phyloP scores from a whole-genome alignment of 2,797 vertebrate genomes.

The Dermochelys coriacea region DNA sequence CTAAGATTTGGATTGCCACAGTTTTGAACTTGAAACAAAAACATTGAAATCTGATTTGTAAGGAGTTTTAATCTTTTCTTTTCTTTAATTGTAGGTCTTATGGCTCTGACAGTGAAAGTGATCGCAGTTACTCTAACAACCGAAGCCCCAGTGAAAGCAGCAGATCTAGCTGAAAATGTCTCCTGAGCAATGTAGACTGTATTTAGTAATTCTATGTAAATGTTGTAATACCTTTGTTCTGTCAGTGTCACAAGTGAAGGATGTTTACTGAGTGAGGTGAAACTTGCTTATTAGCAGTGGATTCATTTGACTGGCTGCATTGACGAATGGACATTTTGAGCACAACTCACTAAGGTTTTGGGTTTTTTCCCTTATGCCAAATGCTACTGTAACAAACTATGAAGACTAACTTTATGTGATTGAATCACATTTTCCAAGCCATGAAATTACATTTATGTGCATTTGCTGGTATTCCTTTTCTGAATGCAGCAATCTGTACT shows the following conservation, averaged over 20 bases:
- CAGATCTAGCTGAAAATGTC: conserved; percentile 84
- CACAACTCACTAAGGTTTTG: background rate
- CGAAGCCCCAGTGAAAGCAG: conserved; percentile 93
- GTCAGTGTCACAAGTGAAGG: conserved; percentile 34
- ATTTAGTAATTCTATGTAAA: conserved; percentile 4
- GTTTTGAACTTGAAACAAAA: background rate
- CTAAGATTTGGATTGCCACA: fast-evolving
- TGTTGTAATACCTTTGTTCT: conserved; percentile 46
- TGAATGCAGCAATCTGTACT: conserved; percentile 36
- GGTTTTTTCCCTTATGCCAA: conserved; percentile 47
- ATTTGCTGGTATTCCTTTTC: conserved; percentile 53
- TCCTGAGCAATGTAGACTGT: background rate
- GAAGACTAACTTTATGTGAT: conserved; percentile 56
- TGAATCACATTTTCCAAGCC: conserved; percentile 70
- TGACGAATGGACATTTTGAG: conserved; percentile 14
- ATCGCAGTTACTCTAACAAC: conserved; percentile 90
- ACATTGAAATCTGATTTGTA: background rate
- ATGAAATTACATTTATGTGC: conserved; percentile 29
- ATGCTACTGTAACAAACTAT: conserved; percentile 61
- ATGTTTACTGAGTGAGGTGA: background rate
- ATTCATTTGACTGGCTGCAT: background rate
- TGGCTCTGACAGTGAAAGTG: conserved; percentile 89
- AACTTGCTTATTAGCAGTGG: background rate
- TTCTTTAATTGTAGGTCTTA: conserved; percentile 84
- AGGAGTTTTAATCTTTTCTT: background rate